Conservation (phyloP, 53 echinoderm and acorn worm genomes). For the Glandiceps talaboti region DNA sequence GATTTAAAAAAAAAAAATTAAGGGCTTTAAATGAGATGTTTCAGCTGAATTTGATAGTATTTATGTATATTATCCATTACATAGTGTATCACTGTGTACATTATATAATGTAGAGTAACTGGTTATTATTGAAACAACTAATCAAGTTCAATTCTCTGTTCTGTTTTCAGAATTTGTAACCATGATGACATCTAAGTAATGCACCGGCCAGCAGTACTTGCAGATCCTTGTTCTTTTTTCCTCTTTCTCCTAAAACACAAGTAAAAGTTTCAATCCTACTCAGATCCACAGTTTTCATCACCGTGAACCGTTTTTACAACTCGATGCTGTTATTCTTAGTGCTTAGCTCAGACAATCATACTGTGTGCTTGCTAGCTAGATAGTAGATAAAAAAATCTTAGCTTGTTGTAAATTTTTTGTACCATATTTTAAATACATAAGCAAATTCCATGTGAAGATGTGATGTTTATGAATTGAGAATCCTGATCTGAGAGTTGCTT, state of each 20-base stretch:
- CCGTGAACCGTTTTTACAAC: no score
- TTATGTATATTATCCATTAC: no score
- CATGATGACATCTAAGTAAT: slow-evolving; percentile 70
- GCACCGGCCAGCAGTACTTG: neutral
- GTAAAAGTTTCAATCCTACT: neutral
- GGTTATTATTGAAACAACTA: no score
- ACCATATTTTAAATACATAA: neutral
- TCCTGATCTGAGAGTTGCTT: neutral
- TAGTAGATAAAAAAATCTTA: neutral
- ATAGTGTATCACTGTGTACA: no score
- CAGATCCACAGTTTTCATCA: neutral
- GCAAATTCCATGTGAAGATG: neutral
- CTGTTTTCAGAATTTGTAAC: slow-evolving; percentile 53
- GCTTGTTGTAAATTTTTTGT: neutral
- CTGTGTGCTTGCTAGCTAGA: neutral
- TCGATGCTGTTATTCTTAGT: no score
- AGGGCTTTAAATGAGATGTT: no score
- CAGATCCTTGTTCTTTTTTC: neutral
- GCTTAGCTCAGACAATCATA: neutral
- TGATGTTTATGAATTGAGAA: neutral
- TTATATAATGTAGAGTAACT: no score
- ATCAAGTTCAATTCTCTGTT: neutral
- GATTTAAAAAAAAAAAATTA: no score
- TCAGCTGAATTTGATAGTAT: no score
- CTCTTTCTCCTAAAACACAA: neutral